phyloP scores from a whole-genome alignment of 2,113 vertebrate species.

The Laterallus jamaicensis region DNA sequence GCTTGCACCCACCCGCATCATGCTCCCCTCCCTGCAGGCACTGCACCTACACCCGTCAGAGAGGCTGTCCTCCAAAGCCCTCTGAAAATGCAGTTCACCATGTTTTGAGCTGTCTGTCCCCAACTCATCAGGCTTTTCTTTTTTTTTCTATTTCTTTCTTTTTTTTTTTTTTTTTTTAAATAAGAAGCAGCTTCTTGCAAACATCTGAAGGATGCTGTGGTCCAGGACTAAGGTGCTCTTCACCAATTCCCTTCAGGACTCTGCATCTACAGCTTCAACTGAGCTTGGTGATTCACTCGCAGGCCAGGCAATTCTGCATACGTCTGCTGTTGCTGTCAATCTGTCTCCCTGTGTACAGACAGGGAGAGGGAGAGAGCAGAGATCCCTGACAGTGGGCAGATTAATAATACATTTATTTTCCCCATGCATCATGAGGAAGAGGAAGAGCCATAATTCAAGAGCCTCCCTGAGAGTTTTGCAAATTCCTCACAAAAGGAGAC shows the following conservation, averaged over 20 bases:
- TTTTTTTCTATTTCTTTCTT: too few species aligned
- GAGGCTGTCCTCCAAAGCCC: background rate
- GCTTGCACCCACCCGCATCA: background rate
- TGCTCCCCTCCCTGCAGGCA: background rate
- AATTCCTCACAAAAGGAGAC: constrained; percentile 39
- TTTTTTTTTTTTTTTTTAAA: too few species aligned
- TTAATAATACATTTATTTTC: constrained; percentile 67
- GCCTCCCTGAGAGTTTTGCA: constrained; percentile 48
- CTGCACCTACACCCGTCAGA: background rate
- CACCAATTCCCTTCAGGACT: background rate
- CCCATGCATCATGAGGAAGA: constrained; percentile 48
- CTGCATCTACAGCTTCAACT: background rate
- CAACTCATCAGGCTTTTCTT: background rate
- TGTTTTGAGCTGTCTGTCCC: background rate
- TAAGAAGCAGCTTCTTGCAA: background rate
- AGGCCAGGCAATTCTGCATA: background rate
- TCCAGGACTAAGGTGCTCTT: background rate
- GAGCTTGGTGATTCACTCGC: background rate
- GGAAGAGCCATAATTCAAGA: constrained; percentile 60
- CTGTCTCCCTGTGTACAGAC: constrained; percentile 27
- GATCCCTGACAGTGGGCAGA: constrained; percentile 38
- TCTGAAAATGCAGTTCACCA: background rate
- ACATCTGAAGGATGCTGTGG: background rate
- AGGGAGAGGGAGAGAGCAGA: constrained; percentile 14
- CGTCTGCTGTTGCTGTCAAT: constrained; percentile 33